These are phyloP conservation scores for Augiades crinisus DNA, from an alignment of 2,888 invertebrate genomes.

Conservation along the genomic window DNA sequence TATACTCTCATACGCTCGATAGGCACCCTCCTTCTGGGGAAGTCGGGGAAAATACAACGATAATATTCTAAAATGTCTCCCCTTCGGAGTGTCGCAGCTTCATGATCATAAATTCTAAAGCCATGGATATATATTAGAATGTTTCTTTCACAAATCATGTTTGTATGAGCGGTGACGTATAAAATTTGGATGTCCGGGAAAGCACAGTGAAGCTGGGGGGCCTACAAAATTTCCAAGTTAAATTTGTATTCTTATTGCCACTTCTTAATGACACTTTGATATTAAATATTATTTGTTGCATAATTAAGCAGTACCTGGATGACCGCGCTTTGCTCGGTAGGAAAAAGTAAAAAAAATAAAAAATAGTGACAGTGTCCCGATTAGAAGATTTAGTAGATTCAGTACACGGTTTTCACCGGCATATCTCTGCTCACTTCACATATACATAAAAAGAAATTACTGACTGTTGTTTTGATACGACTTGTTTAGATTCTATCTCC, in stretches of 20 bases:
- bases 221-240: conserved; percentile 7
- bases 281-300: conserved; percentile 21
- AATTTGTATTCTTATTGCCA: conserved; percentile 11
- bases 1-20: no score
- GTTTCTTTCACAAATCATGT: conserved; percentile 22
- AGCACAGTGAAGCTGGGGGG: neutral
- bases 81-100: neutral
- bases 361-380: no score
- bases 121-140: conserved; percentile 16
- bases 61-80: neutral
- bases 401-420: no score
- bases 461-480: no score
- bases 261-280: conserved; percentile 18
- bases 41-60: conserved; percentile 2
- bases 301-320: conserved; percentile 25
- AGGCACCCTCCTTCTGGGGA: no score
- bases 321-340: no score
- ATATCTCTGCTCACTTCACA: no score
- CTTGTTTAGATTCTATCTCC: no score
- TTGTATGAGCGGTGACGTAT: conserved; percentile 17
- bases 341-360: no score
- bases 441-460: no score
- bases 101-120: conserved; percentile 16
- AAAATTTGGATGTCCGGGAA: conserved; percentile 17
- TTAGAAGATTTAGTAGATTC: no score